Evolutionary conservation across 1,140 invertebrate species (phyloP), one percentile per base, ranked within the genome.

Genomic region (Acromyrmex heyeri): DNA sequence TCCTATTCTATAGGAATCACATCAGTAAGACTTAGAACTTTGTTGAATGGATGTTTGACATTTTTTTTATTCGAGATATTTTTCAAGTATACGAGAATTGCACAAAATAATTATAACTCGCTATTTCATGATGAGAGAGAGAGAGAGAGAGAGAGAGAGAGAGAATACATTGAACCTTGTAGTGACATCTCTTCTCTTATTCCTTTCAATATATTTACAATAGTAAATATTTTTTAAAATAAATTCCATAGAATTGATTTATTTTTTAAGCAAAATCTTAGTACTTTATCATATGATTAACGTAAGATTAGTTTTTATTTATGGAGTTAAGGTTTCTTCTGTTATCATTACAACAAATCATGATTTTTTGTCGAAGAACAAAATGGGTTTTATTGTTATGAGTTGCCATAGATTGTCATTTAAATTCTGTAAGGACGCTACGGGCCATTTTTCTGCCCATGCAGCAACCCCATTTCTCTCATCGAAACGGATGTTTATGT

Each of bases 401-500:
- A 48, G 34, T 50, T 70, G 14, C 8, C 3, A 12, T 44, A 44
- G 2, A 57, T 21, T 14, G 27, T 44, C 14, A 70, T 69, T 70
- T 70, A 12, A 44, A 81, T 81, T 81, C 65, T 30, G 10, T 34
- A n/a, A 34, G 65, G 6, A 44, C 0, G n/a, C 14, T n/a, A 38
- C 14, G n/a, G 21, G 5, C 21, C 3, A 70, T 70, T 81, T 81
- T 70, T 70, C 34, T 70, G 21, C 50, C 16, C 69, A 44, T 44
- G 34, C 64, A 50, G 16, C 16, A 57, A 59, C 12, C 10, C 55
- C 16, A 2, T 1, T 10, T 7, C 8, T 12, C 8, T 10, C 48
- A 3, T 50, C 53, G 50, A 70, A 53, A 81, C 10, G 34, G 38
- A 81, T 81, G 53, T 81, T 70, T 81, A 70, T 34, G 50, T 70